These are phyloP conservation scores for Beris morrisii DNA, from an alignment of 2,888 invertebrate genomes.

Conservation along the genomic window DNA sequence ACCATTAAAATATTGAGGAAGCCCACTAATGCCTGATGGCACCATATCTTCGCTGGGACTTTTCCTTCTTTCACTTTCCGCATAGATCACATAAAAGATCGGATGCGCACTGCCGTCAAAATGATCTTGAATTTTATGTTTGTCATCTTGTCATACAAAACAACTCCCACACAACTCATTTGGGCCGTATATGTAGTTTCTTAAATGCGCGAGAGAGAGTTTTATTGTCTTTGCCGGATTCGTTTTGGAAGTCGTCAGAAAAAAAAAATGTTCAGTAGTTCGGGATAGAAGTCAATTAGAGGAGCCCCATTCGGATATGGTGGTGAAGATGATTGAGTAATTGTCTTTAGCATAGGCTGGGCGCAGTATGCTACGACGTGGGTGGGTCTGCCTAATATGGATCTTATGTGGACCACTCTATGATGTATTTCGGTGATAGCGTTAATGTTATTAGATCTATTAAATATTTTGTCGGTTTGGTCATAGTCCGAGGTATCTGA, in stretches of 20 bases:
- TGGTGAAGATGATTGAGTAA: conserved; percentile 21
- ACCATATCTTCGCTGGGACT: conserved; percentile 5
- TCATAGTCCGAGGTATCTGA: too few species aligned
- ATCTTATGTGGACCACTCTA: not conserved
- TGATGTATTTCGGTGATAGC: not conserved
- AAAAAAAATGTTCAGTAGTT: conserved; percentile 7
- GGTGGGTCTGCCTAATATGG: conserved; percentile 13
- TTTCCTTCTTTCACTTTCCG: conserved; percentile 27
- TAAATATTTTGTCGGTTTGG: too few species aligned
- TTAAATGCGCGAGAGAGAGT: conserved; percentile 15
- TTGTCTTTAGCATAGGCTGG: conserved; percentile 22
- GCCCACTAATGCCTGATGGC: too few species aligned
- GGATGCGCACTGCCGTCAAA: not conserved
- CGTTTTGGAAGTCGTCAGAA: not conserved
- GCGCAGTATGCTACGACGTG: conserved; percentile 17
- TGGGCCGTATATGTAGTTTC: not conserved
- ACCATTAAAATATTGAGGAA: too few species aligned
- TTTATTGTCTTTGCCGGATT: not conserved
- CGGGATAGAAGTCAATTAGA: conserved; percentile 24
- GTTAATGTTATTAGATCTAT: too few species aligned
- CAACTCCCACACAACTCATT: conserved; percentile 16
- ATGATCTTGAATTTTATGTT: conserved; percentile 11
- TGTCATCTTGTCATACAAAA: conserved; percentile 1
- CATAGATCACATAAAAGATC: conserved; percentile 3
- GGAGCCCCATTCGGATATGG: conserved; percentile 5